A percentile compares a stretch with the other conserved stretches of the same genome.
These are phyloP conservation scores for Hyles vespertilio DNA, from an alignment of 1,140 invertebrate genomes.

Conservation along the genomic window DNA sequence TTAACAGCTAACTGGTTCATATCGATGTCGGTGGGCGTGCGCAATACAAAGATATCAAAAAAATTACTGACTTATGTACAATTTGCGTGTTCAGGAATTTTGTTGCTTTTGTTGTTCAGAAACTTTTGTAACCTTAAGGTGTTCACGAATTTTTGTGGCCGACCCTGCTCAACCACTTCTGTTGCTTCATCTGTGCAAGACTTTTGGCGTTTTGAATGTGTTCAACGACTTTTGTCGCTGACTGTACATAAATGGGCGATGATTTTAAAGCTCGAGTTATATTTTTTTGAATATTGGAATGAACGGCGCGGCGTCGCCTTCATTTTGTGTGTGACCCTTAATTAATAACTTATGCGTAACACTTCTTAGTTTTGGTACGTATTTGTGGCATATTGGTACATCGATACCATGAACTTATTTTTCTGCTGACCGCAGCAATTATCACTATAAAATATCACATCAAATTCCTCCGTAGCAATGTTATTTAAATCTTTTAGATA, in stretches of 20 bases:
- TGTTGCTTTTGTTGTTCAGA: no score
- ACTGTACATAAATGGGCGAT: constrained; percentile 44
- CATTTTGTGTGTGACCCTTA: constrained; percentile 61
- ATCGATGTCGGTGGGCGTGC: no score
- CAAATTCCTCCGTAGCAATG: constrained; percentile 23
- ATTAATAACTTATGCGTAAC: constrained; percentile 61
- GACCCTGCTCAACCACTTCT: no score
- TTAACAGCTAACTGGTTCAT: no score
- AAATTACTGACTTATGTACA: no score
- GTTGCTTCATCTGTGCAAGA: no score
- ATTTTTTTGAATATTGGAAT: constrained; percentile 46
- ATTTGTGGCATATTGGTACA: constrained; percentile 37
- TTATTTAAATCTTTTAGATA: constrained; percentile 26
- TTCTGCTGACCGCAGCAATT: constrained; percentile 58
- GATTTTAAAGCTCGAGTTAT: constrained; percentile 40
- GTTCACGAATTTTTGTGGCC: no score
- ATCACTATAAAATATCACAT: constrained; percentile 53
- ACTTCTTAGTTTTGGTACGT: constrained; percentile 31
- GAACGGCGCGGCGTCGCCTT: constrained; percentile 56
- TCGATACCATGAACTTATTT: constrained; percentile 46
- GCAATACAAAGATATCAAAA: no score
- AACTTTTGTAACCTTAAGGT: no score
- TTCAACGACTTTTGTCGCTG: no score
- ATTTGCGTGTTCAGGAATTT: no score
- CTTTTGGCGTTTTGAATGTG: no score